A percentile compares a stretch with the other conserved stretches of the same genome.
Evolutionary conservation across 2,797 vertebrate species (phyloP).

Genomic region (Falco novaeseelandiae): DNA sequence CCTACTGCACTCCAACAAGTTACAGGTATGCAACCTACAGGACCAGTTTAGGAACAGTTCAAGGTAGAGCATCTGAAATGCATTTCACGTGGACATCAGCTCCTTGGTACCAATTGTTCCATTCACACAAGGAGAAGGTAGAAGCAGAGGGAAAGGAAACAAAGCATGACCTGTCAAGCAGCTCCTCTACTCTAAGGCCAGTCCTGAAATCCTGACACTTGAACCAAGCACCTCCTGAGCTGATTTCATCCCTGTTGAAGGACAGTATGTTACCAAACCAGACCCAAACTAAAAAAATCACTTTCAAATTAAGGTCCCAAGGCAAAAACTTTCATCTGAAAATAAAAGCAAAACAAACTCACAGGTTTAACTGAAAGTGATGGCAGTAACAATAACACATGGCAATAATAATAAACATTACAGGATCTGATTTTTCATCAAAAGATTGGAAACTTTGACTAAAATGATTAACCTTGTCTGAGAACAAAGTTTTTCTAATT

Average conservation of each 20-base stretch:
- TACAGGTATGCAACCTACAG: neutral
- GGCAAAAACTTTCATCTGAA: neutral
- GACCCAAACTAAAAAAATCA: neutral
- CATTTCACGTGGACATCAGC: neutral
- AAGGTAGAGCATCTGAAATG: neutral
- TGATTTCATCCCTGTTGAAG: neutral
- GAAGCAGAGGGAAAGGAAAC: neutral
- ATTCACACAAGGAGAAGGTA: neutral
- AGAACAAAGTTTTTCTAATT: neutral
- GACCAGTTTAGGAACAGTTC: neutral
- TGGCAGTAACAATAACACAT: neutral
- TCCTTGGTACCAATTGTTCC: neutral
- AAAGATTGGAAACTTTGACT: neutral
- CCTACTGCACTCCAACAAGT: neutral
- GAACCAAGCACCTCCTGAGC: neutral
- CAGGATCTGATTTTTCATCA: neutral
- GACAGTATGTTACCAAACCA: neutral
- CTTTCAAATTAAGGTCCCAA: neutral
- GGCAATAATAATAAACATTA: neutral
- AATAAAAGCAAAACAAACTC: neutral
- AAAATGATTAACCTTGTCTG: neutral
- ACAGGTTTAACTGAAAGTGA: neutral
- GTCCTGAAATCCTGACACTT: neutral
- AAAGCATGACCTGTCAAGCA: neutral
- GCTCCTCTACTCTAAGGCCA: neutral